Conservation (phyloP, 2,113 vertebrate genomes). For the Poecile atricapillus region DNA sequence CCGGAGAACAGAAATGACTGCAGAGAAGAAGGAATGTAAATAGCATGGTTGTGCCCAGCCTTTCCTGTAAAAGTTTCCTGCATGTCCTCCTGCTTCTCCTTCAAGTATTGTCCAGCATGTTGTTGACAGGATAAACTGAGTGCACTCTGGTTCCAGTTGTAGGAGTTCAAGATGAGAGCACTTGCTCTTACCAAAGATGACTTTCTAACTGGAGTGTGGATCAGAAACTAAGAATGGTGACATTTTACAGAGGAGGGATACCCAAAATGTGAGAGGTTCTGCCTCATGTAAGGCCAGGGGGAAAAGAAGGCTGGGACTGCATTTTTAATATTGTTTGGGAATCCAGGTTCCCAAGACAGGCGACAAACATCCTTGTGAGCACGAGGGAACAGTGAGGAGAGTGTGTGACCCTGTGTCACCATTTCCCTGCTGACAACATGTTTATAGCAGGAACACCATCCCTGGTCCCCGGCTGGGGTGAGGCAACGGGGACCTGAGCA, state of each 20-base stretch:
- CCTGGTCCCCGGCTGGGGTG: not conserved
- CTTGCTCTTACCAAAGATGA: not conserved
- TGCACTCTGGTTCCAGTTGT: not conserved
- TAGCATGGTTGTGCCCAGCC: not conserved
- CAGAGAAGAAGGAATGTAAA: not conserved
- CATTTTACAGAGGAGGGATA: not conserved
- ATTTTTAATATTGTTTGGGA: conserved; percentile 58
- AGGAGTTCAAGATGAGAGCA: not conserved
- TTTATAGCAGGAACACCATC: not conserved
- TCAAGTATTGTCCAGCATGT: not conserved
- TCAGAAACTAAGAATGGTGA: not conserved
- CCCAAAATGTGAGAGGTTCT: not conserved
- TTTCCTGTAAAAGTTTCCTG: not conserved
- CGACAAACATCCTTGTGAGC: not conserved
- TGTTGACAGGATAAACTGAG: not conserved
- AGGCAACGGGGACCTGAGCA: not conserved
- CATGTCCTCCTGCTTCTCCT: not conserved
- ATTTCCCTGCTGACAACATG: not conserved
- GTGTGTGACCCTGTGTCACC: not conserved
- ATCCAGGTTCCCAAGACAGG: conserved; percentile 7
- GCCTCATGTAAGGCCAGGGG: not conserved
- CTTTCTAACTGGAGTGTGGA: not conserved
- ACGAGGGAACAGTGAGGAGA: not conserved
- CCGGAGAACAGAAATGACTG: not conserved
- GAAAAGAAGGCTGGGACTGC: conserved; percentile 1